Base-by-base conservation (phyloP, 2,888 invertebrate genomes). In the Erebia epiphron region DNA sequence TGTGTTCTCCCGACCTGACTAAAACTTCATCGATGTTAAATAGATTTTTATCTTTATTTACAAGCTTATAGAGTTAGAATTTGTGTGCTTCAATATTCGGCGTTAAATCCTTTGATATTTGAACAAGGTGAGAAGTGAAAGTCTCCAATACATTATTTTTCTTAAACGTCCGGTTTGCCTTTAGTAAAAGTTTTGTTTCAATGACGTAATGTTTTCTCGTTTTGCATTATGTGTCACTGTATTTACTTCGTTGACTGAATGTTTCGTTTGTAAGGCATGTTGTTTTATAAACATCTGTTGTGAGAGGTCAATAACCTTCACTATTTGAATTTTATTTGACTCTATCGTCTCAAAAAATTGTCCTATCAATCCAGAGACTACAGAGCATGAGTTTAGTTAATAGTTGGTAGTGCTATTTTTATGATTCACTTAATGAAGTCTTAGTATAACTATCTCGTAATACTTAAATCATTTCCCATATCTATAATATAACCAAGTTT, bases 171-270 rank as follows among this genome's bases (percentile, higher is more conserved):
- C 89, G 89, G 87, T 85, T 90, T 79, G 81, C 75, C 79, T 73
- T 78, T 74, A 87, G 91, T 92, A 92, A 92, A 92, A 91, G 90
- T 91, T 87, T 84, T 80, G 83, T 82, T 81, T 78, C 78, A 75
- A 79, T 92, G 87, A 91, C 86, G 90, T 88, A 92, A 92, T 83
- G 83, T 78, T 78, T 85, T 86, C 81, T 86, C 76, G 75, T 77
- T 78, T 75, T 72, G 71, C 74, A 71, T 70, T 68, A 57, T 68
- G 63, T 65, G 60, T 70, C 70, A 70, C 68, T 74, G 66, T 65
- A 62, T 71, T 72, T 72, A 72, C 66, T 69, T 61, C 60, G 54
- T 60, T 8, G 58, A 35, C 41, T 65, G 46, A 41, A 56, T 52
- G 52, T 63, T 52, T 49, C n/a, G 13, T 11, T 57, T 68, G 2